Base-by-base conservation (phyloP, 2,797 vertebrate genomes). In the Chaetophractus vellerosus region DNA sequence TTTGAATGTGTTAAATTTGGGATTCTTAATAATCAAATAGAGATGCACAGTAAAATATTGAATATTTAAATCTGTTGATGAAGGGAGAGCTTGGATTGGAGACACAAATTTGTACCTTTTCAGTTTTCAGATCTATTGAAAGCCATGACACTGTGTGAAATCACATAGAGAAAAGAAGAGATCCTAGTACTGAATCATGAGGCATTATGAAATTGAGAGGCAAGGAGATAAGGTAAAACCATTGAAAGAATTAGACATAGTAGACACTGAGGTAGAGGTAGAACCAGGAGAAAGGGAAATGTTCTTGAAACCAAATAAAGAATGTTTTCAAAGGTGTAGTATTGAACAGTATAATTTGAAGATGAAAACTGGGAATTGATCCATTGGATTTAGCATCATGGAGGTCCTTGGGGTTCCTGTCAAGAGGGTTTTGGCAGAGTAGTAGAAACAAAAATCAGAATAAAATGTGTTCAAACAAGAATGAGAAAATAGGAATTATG, bases 381-480 rank as follows among this genome's bases (percentile, higher is more conserved):
- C 28, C 28, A 45, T 18, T 71, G 38, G 45, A 86, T 74, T 45
- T 45, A 45, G 45, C 45, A 45, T 28, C n/a, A 79, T 52, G 26
- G 50, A 82, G 86, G 41, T 41, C 48, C 11, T 72, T 78, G 12
- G 38, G 52, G n/a, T 83, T 15, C 26, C n/a, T 57, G 63, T 48
- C 19, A 88, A 83, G 38, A 79, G 33, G 66, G 28, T 90, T 79
- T 61, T 38, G 0, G 23, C 64, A 87, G 23, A 19, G 38, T 52
- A 61, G 57, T 31, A 93, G 26, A 64, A 80, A 87, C 12, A 64
- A 52, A 52, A 74, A 23, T 5, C 18, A 80, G 15, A 72, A 83
- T 33, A 84, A 88, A 84, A 50, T 8, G 5, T 4, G 36, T 69
- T 89, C 31, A 76, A 80, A 72, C 86, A 85, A 92, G 19, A 89